A percentile compares a stretch with the other conserved stretches of the same genome.
Conservation (phyloP, 1,140 invertebrate species). For the Berghia stephanieae region DNA sequence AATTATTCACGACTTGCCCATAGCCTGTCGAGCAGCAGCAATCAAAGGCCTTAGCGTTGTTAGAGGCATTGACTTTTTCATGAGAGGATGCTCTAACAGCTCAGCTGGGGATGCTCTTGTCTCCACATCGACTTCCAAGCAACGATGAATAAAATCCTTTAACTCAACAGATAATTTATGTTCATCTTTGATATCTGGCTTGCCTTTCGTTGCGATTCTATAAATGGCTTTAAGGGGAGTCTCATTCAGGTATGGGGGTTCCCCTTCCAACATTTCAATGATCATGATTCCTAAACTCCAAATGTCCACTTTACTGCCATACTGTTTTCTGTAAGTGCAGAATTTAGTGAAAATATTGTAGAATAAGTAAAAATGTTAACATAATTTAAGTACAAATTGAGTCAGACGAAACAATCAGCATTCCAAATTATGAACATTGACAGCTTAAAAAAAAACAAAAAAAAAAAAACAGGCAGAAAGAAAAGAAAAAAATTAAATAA, state of each 20-base stretch:
- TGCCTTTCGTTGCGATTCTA: conserved; percentile 76
- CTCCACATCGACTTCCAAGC: conserved; percentile 97
- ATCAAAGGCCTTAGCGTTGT: conserved; percentile 93
- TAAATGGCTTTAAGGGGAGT: conserved; percentile 73
- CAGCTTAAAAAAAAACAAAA: too few species aligned
- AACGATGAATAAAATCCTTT: conserved; percentile 96
- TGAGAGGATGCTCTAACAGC: conserved; percentile 93
- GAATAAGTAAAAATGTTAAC: background rate
- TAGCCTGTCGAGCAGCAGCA: conserved; percentile 93
- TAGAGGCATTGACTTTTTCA: conserved; percentile 91
- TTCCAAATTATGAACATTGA: too few species aligned
- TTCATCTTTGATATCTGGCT: conserved; percentile 80
- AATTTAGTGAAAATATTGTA: background rate
- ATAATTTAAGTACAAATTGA: background rate
- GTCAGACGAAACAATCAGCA: too few species aligned
- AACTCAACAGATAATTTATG: conserved; percentile 93
- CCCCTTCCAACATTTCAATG: conserved; percentile 68
- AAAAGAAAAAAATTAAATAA: too few species aligned
- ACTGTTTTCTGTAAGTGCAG: conserved; percentile 66
- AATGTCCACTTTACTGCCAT: conserved; percentile 66
- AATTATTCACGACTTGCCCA: too few species aligned
- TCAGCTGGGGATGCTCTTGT: conserved; percentile 85
- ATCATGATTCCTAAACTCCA: conserved; percentile 68
- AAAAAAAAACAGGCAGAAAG: too few species aligned
- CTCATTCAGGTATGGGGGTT: conserved; percentile 67